Evolutionary conservation across 2,888 invertebrate species (phyloP).

Genomic region (Bombylius major): DNA sequence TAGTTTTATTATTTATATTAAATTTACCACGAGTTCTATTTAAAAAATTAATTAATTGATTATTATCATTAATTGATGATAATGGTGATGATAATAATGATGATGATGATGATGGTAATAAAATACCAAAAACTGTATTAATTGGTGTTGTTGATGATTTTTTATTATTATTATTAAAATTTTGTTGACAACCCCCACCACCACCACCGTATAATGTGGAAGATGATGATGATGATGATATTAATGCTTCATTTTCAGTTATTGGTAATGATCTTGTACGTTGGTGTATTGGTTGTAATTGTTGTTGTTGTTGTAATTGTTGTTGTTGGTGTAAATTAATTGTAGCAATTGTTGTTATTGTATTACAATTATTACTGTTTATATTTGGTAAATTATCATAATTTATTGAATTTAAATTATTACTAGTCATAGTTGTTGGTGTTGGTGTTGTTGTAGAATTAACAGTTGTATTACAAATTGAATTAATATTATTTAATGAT

Average conservation of each 20-base stretch:
- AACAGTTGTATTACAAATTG: neutral
- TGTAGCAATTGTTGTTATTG: neutral
- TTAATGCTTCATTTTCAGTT: slow-evolving; percentile 36
- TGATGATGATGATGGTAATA: neutral
- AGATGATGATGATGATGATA: neutral
- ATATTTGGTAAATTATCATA: neutral
- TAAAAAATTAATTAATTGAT: neutral
- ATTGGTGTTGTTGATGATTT: neutral
- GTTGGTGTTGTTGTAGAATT: neutral
- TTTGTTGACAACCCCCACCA: too few relatives aligned
- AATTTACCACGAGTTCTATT: too few relatives aligned
- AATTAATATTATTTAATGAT: neutral
- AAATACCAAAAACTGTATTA: neutral
- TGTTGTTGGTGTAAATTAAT: neutral
- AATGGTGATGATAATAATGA: neutral
- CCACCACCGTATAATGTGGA: neutral
- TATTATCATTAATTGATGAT: slow-evolving; percentile 1
- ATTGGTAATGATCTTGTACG: slow-evolving; percentile 58
- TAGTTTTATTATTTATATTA: slow-evolving; percentile 1
- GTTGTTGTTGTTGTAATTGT: neutral
- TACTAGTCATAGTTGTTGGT: neutral
- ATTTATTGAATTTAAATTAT: neutral
- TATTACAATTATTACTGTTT: neutral
- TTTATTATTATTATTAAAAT: too few relatives aligned
- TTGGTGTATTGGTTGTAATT: slow-evolving; percentile 43